These are phyloP conservation scores for Drosophila auraria DNA, from an alignment of 1,140 invertebrate species.

Conservation along the genomic window DNA sequence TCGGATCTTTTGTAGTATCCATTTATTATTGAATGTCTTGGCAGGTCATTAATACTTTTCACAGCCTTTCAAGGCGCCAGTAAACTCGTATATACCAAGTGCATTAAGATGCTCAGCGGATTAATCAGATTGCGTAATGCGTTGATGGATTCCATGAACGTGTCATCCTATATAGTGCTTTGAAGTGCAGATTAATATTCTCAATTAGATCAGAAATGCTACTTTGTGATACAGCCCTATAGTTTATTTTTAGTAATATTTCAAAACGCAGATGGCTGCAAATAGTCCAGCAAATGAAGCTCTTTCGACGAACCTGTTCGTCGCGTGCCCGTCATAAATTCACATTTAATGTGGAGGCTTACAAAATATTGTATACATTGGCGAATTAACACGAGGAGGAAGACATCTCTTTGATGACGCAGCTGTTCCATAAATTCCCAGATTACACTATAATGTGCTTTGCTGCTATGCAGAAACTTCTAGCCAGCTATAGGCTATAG, in stretches of 20 bases:
- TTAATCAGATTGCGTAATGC: slow-evolving; percentile 27
- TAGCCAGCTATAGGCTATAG: slow-evolving; percentile 3
- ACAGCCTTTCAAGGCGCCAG: slow-evolving; percentile 6
- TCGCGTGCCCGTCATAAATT: slow-evolving; percentile 53
- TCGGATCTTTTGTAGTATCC: slow-evolving; percentile 7
- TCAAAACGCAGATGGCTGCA: slow-evolving; percentile 9
- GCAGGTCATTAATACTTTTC: slow-evolving; percentile 20
- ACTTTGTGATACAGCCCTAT: background rate
- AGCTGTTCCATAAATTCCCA: slow-evolving; percentile 27
- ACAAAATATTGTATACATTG: slow-evolving; percentile 24
- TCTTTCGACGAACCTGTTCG: slow-evolving; percentile 20
- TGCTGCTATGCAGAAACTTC: slow-evolving; percentile 37
- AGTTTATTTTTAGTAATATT: slow-evolving; percentile 31
- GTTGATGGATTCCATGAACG: slow-evolving; percentile 13
- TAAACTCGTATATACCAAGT: slow-evolving; percentile 6
- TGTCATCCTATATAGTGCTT: background rate
- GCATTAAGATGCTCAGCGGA: slow-evolving; percentile 30
- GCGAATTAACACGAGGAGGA: slow-evolving; percentile 8
- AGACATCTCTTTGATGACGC: slow-evolving; percentile 38
- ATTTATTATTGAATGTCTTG: slow-evolving; percentile 22
- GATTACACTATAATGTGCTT: slow-evolving; percentile 46
- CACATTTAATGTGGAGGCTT: slow-evolving; percentile 23
- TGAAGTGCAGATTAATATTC: slow-evolving; percentile 16
- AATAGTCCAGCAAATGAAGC: slow-evolving; percentile 7
- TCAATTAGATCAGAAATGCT: slow-evolving; percentile 16